A percentile compares a stretch with the other conserved stretches of the same genome.
phyloP scores from a whole-genome alignment of 2,113 vertebrate genomes.

The Corythoichthys haematopterus region DNA sequence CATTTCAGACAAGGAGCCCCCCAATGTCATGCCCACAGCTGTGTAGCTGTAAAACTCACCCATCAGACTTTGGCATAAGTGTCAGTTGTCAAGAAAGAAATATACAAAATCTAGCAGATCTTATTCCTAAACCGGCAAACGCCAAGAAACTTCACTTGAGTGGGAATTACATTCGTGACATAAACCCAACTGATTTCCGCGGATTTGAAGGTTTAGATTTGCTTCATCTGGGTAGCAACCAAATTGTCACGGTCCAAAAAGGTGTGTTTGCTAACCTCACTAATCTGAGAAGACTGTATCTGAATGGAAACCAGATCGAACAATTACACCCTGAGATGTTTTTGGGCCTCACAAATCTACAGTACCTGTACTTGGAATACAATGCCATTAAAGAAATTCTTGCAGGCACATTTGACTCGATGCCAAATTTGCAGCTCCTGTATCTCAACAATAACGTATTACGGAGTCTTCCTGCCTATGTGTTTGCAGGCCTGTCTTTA shows the following conservation, averaged over 20 bases:
- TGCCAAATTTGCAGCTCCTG: constrained; percentile 92
- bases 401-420: constrained; percentile 90
- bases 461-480: constrained; percentile 87
- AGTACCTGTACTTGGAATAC: constrained; percentile 98
- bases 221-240: constrained; percentile 93
- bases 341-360: constrained; percentile 88
- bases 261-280: constrained; percentile 92
- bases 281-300: constrained; percentile 89
- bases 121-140: constrained; percentile 84
- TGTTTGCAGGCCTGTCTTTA: constrained; percentile 88
- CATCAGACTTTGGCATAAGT: constrained; percentile 92
- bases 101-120: constrained; percentile 82
- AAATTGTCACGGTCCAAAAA: constrained; percentile 82
- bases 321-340: constrained; percentile 94
- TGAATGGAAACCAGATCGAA: constrained; percentile 95
- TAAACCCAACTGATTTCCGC: constrained; percentile 80
- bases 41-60: constrained; percentile 92
- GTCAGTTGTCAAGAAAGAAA: constrained; percentile 95
- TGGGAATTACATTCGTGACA: constrained; percentile 89
- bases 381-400: constrained; percentile 95
- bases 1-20: constrained; percentile 90
- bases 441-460: constrained; percentile 96
- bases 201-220: constrained; percentile 95
- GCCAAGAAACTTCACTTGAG: constrained; percentile 95
- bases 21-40: constrained; percentile 83